Percentiles rank a stretch among this genome's conserved stretches.
Conservation (phyloP, 2,888 invertebrate genomes). For the Pseudococcus longispinus region DNA sequence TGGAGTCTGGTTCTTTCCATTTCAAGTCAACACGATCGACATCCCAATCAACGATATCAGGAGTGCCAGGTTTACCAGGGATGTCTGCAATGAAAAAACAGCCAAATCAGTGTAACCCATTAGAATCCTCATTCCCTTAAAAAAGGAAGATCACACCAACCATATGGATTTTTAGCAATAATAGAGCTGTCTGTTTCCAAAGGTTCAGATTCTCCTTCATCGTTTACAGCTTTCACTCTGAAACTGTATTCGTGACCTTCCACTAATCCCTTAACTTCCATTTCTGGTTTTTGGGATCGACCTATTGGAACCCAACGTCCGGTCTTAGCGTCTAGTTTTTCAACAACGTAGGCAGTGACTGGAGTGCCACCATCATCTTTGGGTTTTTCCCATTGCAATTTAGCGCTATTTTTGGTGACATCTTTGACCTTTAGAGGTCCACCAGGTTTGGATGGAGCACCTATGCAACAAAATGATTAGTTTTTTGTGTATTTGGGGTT, state of each 20-base stretch:
- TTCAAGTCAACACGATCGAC: conserved; percentile 85
- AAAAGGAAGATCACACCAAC: conserved; percentile 64
- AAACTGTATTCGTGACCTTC: conserved; percentile 95
- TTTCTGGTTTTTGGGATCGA: conserved; percentile 82
- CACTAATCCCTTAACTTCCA: conserved; percentile 86
- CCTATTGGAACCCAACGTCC: conserved; percentile 95
- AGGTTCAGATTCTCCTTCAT: conserved; percentile 94
- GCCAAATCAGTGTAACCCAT: not conserved
- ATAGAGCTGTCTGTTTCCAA: conserved; percentile 87
- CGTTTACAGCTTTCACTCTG: conserved; percentile 90
- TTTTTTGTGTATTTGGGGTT: not conserved
- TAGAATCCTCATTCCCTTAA: not conserved
- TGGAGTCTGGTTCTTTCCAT: conserved; percentile 81
- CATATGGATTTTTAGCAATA: conserved; percentile 95
- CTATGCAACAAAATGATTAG: conserved; percentile 61
- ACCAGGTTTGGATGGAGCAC: conserved; percentile 83
- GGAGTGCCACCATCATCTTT: conserved; percentile 95
- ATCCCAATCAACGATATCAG: conserved; percentile 87
- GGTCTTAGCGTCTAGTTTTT: conserved; percentile 89
- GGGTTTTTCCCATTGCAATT: conserved; percentile 91
- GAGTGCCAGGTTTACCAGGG: conserved; percentile 86
- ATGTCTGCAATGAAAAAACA: conserved; percentile 66
- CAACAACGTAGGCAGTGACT: conserved; percentile 89
- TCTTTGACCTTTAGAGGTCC: conserved; percentile 89
- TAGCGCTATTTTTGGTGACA: conserved; percentile 87